Evolutionary conservation across 2,888 invertebrate genomes (phyloP), one percentile per base, ranked within the genome.

Genomic region (Encarsia formosa): DNA sequence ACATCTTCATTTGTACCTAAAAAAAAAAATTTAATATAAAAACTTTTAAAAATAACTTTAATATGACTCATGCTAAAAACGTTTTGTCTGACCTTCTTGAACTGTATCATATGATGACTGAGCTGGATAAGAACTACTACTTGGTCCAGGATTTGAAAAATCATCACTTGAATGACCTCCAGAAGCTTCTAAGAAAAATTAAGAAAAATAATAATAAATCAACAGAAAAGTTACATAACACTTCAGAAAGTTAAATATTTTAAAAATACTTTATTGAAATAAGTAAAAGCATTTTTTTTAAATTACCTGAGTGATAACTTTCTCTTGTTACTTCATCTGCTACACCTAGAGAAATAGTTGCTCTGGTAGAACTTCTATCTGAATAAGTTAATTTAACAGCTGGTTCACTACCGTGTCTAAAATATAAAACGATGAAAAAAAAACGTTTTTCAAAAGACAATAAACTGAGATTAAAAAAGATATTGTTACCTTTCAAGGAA

Each of bases 311-410:
- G 56, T 66, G 68, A 63, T 70, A 70, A 61, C 60, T 65, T 43
- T 70, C 68, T 18, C 73, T 68, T 39, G 69, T 73, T 35, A 74
- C 63, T 68, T 75, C 75, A 58, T 77, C 74, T 11, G 74, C 77
- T 23, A 78, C 77, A 19, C 77, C 75, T 58, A 81, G 68, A 48
- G 78, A 79, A 59, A 80, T 80, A 3, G 81, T 80, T 24, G 83
- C 82, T 59, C 79, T 81, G 1, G 81, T 80, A 1, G 82, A 81
- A 61, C 83, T 81, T 67, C 82, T 81, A 61, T 81, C 79, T 15
- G 81, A 81, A 66, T 83, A 84, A 47, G 78, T 78, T 49, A 82
- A 70, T 66, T 78, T 79, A 39, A 84, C 81, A 42, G 83, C 80
- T 6, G 84, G 84, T 66, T 83, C 83, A 37, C 77, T 72, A 31